Evolutionary conservation across 2,888 invertebrate genomes (phyloP), one percentile per base, ranked within the genome.

Genomic region (Osmoderma eremita): DNA sequence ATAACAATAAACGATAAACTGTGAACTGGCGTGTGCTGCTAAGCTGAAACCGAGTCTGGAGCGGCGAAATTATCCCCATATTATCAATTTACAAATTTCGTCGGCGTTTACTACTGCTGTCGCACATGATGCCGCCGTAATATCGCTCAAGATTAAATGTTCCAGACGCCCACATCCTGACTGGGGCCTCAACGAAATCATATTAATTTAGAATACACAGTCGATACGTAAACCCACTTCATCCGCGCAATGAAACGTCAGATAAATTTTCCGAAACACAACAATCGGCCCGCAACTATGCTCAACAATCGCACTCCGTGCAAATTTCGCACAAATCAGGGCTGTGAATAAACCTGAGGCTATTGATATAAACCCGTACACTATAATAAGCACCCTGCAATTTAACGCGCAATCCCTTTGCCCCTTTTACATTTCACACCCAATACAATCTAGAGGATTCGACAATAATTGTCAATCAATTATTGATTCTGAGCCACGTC

Each of bases 271-370:
- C 67, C 70, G 69, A 72, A 73, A 72, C 74, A 73, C 71, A 73
- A 74, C 73, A 73, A 72, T 72, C 72, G 71, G 70, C 70, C 68
- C 69, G 67, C 69, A 75, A 78, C 78, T 78, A 78, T 75, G 75
- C 76, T 70, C 68, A 72, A 75, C 73, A 76, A 78, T 77, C 77
- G 76, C 77, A 78, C 76, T 78, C 75, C 78, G 78, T 77, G 76
- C 77, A 75, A 75, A 75, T 73, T 75, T 73, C 77, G 73, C 76
- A 77, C 77, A 78, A 79, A 79, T 78, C 78, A 75, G 70, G 42
- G 41, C 70, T 71, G 69, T 73, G 76, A 77, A 75, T 75, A 74
- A 75, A 75, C 75, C 75, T 73, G 70, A 72, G 74, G 75, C 75
- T 76, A 77, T 76, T 75, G 76, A 76, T 77, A 77, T 76, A 75